Percentiles rank a stretch among this genome's conserved stretches.
These are phyloP conservation scores for Oegoconia quadripuncta DNA, from an alignment of 2,888 invertebrate genomes.

Conservation along the genomic window DNA sequence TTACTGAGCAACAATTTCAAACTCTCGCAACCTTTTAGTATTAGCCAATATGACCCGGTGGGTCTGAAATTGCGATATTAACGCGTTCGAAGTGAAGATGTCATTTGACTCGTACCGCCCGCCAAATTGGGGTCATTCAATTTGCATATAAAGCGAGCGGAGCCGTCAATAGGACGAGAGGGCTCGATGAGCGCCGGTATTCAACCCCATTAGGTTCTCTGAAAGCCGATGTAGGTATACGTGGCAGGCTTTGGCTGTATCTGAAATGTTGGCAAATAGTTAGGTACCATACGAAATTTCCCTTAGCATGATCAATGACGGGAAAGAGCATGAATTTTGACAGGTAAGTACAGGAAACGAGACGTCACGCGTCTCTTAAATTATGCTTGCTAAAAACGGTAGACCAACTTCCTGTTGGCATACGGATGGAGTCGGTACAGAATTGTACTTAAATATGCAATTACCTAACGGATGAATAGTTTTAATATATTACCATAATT, in stretches of 20 bases:
- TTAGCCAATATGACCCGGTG: constrained; percentile 35
- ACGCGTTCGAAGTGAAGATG: constrained; percentile 46
- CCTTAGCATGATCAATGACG: no score
- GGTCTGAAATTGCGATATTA: constrained; percentile 39
- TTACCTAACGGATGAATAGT: no score
- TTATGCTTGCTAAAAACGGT: no score
- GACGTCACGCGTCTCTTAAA: no score
- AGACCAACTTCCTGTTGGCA: no score
- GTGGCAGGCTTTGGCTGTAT: neutral
- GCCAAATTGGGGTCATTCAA: constrained; percentile 65
- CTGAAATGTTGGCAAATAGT: constrained; percentile 8
- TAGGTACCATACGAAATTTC: no score
- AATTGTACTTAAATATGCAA: no score
- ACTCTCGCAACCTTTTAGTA: constrained; percentile 14
- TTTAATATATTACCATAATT: no score
- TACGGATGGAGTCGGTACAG: no score
- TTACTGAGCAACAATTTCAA: constrained; percentile 8
- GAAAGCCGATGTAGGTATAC: constrained; percentile 15
- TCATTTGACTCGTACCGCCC: constrained; percentile 34
- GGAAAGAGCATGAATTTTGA: no score
- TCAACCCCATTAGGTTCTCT: constrained; percentile 12
- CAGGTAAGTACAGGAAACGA: no score
- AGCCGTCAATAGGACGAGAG: constrained; percentile 52
- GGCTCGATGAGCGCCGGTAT: constrained; percentile 20
- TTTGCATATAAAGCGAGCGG: constrained; percentile 66